Evolutionary conservation across 2,888 invertebrate species (phyloP).

Genomic region (Fissipunctia ypsillon): DNA sequence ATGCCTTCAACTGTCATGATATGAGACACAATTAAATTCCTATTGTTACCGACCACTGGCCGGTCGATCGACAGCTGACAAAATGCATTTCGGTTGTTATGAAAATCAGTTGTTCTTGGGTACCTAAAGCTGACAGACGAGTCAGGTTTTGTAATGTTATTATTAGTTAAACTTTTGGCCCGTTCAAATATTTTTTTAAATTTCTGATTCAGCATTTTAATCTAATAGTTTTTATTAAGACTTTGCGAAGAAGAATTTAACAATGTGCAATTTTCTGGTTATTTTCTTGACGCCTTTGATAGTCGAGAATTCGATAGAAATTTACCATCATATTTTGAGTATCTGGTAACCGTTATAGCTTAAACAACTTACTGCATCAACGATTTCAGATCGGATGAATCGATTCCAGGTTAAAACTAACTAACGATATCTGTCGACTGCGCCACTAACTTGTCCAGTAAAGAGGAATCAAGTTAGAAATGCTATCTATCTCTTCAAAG

Average conservation of each 20-base stretch:
- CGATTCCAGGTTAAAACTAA: background rate
- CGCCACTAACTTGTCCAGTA: slow-evolving; percentile 23
- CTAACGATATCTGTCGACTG: slow-evolving; percentile 15
- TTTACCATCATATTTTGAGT: background rate
- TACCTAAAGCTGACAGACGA: slow-evolving; percentile 15
- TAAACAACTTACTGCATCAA: background rate
- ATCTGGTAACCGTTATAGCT: background rate
- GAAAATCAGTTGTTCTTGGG: slow-evolving; percentile 24
- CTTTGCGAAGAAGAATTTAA: background rate
- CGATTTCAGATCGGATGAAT: background rate
- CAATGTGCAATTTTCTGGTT: slow-evolving; percentile 15
- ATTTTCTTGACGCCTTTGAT: background rate
- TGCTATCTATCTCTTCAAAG: slow-evolving; percentile 18
- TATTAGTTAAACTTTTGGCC: background rate
- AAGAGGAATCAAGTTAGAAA: slow-evolving; percentile 40
- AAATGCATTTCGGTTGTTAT: slow-evolving; percentile 17
- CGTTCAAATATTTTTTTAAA: slow-evolving; percentile 7
- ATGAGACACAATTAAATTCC: too few relatives aligned
- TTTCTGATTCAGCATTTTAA: slow-evolving; percentile 1
- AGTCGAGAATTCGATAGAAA: background rate
- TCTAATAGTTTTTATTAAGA: background rate
- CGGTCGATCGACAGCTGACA: too few relatives aligned
- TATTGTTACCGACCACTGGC: too few relatives aligned
- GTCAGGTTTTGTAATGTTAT: slow-evolving; percentile 17
- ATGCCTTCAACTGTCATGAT: too few relatives aligned